Evolutionary conservation across 1,140 invertebrate species (phyloP).

Genomic region (Zeugodacus cucurbitae): DNA sequence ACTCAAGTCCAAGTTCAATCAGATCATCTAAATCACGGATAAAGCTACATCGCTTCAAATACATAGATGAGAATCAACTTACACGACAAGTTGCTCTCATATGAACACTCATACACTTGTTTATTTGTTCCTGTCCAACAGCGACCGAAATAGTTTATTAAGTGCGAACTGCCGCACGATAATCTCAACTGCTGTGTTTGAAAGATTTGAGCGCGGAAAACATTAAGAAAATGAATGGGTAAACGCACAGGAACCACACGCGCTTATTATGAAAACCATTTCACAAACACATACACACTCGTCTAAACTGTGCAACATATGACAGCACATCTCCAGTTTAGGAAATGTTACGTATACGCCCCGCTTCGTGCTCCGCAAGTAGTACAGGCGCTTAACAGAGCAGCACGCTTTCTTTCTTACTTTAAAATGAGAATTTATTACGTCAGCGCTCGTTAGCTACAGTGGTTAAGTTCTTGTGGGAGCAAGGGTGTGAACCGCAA

Average conservation of each 20-base stretch:
- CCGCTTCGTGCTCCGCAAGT: neutral
- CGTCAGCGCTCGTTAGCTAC: neutral
- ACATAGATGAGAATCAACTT: too few species aligned
- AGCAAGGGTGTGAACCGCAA: neutral
- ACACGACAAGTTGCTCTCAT: too few species aligned
- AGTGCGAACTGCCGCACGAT: slow-evolving; percentile 24
- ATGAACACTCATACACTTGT: too few species aligned
- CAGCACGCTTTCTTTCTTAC: slow-evolving; percentile 4
- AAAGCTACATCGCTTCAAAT: too few species aligned
- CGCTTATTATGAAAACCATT: neutral
- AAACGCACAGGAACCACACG: slow-evolving; percentile 15
- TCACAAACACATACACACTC: neutral
- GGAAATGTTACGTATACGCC: slow-evolving; percentile 11
- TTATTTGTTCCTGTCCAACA: too few species aligned
- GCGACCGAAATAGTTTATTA: slow-evolving; percentile 4
- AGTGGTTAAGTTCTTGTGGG: neutral
- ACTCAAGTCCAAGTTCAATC: too few species aligned
- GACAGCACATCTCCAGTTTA: neutral
- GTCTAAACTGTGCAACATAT: neutral
- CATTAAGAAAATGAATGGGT: slow-evolving; percentile 14
- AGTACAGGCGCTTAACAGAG: too few species aligned
- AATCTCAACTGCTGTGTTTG: slow-evolving; percentile 21
- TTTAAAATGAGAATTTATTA: slow-evolving; percentile 38
- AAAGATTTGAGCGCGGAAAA: neutral
- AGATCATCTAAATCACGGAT: too few species aligned